These are phyloP conservation scores for Harpalus rufipes DNA, from an alignment of 2,888 invertebrate genomes.

Conservation along the genomic window DNA sequence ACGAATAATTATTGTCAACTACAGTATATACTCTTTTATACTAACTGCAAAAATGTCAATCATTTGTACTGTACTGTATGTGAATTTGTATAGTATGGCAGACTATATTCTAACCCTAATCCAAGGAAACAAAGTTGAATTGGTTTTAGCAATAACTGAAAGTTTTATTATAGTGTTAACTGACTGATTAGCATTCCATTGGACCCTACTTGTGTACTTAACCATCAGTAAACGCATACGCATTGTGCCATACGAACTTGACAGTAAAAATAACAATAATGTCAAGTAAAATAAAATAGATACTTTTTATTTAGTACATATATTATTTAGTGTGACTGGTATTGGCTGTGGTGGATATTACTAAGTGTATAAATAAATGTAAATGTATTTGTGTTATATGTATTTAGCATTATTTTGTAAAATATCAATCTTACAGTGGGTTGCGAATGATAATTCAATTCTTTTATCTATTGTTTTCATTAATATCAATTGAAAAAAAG, in stretches of 20 bases:
- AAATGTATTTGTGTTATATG: slow-evolving; percentile 61
- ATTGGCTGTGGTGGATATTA: slow-evolving; percentile 62
- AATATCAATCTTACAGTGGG: slow-evolving; percentile 56
- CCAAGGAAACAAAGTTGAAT: neutral
- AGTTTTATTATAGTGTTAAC: neutral
- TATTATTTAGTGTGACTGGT: slow-evolving; percentile 58
- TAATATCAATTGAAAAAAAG: slow-evolving; percentile 55
- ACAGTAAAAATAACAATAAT: neutral
- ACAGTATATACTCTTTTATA: slow-evolving; percentile 5
- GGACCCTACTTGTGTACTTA: slow-evolving; percentile 33
- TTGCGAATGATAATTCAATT: slow-evolving; percentile 36
- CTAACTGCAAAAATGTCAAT: slow-evolving; percentile 60
- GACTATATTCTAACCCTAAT: neutral
- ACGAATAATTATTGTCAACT: neutral
- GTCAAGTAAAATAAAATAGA: neutral
- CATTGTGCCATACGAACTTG: slow-evolving; percentile 44
- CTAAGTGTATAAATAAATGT: slow-evolving; percentile 61
- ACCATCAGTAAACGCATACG: slow-evolving; percentile 24
- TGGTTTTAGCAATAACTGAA: slow-evolving; percentile 42
- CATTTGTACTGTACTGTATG: slow-evolving; percentile 57
- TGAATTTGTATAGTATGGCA: slow-evolving; percentile 20
- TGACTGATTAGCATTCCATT: slow-evolving; percentile 21
- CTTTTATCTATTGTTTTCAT: slow-evolving; percentile 45
- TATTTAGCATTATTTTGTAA: slow-evolving; percentile 51
- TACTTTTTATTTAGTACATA: neutral